Base-by-base conservation (phyloP, 2,797 vertebrate species). In the Etheostoma nigrum region DNA sequence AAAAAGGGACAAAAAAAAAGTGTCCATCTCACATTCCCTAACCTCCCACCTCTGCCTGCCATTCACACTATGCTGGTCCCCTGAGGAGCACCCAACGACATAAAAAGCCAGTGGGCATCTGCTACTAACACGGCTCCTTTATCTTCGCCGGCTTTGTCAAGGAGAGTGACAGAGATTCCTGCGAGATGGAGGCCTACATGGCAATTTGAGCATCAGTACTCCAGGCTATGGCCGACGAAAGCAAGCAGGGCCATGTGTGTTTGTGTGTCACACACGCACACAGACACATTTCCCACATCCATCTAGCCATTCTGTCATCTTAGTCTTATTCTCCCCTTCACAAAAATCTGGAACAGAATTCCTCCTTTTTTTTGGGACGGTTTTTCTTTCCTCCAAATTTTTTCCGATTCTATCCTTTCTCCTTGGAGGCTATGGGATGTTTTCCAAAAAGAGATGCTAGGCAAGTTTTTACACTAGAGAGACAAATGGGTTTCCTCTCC, bases 121-220 rank as follows among this genome's bases (percentile, higher is more conserved):
- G 82, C 78, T 79, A 63, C 72, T 75, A 90, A 90, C 64, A 79
- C 47, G 16, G 18, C 48, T 71, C 80, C 68, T 94, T 93, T 86
- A 89, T 92, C 81, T 91, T 77, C 57, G 4, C 57, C 40, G 67
- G 76, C 85, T 87, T 90, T 90, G 89, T 89, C 86, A 68, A 57
- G 21, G 45, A 83, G 86, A 89, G 79, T 83, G 88, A 90, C 81
- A 87, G 76, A 79, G 73, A 87, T 80, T 86, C 77, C 75, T 69
- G 68, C 18, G 64, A 88, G 80, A 85, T 70, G 67, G 79, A 88
- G 63, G 53, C 61, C 78, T 11, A 52, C 23, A 62, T 74, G 54
- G 74, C 72, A 84, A 78, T 89, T 85, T 81, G 60, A 85, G 75
- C 68, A 72, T 82, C 74, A 69, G 68, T 52, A 79, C 71, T 78